Conservation (phyloP, 2,888 invertebrate genomes). For the Crepidodera aurea region DNA sequence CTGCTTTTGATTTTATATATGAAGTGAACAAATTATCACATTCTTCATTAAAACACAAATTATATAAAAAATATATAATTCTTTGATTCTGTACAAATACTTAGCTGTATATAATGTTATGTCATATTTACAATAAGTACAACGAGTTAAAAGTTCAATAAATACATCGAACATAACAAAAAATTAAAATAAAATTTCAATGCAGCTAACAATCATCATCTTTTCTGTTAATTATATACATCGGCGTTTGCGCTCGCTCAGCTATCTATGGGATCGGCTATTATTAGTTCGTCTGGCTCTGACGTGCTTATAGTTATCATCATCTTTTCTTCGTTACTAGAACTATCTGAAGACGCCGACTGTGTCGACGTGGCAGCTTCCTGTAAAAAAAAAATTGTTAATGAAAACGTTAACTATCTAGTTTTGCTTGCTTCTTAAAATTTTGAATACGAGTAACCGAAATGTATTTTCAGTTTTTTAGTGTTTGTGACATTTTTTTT, state of each 20-base stretch:
- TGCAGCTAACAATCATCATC: conserved; percentile 38
- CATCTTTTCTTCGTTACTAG: conserved; percentile 78
- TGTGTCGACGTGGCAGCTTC: conserved; percentile 79
- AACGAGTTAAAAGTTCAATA: conserved; percentile 24
- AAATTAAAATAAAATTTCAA: conserved; percentile 20
- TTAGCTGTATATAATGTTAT: no score
- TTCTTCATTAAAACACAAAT: no score
- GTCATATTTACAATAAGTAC: conserved; percentile 28
- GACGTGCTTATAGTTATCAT: conserved; percentile 77
- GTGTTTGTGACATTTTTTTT: no score
- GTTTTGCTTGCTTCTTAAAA: no score
- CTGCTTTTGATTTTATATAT: no score
- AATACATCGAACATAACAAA: neutral
- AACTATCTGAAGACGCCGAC: conserved; percentile 74
- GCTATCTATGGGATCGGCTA: conserved; percentile 61
- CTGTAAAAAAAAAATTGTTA: conserved; percentile 58
- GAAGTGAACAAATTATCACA: no score
- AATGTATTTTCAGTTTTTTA: no score
- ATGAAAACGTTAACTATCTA: neutral
- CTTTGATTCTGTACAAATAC: conserved; percentile 27
- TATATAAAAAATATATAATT: conserved; percentile 35
- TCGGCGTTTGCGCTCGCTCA: conserved; percentile 58
- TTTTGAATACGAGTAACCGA: no score
- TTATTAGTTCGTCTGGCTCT: conserved; percentile 60
- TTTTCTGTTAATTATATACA: conserved; percentile 35